A percentile compares a stretch with the other conserved stretches of the same genome.
phyloP scores from a whole-genome alignment of 2,113 vertebrate species.

The Pterophyllum scalare region DNA sequence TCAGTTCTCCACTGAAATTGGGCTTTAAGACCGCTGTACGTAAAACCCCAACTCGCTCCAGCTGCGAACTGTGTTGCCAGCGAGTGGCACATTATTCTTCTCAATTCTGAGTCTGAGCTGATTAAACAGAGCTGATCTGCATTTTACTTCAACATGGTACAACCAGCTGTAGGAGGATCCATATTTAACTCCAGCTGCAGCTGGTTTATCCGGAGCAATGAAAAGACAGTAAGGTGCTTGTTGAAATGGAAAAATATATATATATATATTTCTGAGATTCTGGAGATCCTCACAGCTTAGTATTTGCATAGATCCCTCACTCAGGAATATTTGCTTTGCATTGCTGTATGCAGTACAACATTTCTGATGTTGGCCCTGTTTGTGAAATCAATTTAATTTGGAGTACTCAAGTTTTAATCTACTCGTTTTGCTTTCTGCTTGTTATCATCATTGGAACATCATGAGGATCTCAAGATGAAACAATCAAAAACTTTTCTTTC shows the following conservation, averaged over 20 bases:
- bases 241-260: constrained; percentile 13
- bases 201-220: constrained; percentile 18
- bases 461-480: constrained; percentile 2
- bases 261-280: background rate
- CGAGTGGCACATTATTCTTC: constrained; percentile 5
- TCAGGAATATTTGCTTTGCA: constrained; percentile 1
- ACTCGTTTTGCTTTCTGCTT: background rate
- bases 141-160: constrained; percentile 12
- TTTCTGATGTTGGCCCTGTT: background rate
- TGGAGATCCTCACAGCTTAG: background rate
- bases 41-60: constrained; percentile 10
- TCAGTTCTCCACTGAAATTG: constrained; percentile 45
- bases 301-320: background rate
- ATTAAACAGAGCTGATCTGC: constrained; percentile 25
- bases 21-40: constrained; percentile 37
- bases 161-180: background rate
- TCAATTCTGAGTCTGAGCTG: constrained; percentile 9
- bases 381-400: background rate
- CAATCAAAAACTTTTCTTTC: background rate
- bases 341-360: background rate
- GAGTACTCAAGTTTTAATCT: background rate
- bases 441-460: background rate
- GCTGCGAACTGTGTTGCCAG: constrained; percentile 22
- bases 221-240: background rate
- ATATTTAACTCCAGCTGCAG: background rate